Evolutionary conservation across 2,888 invertebrate genomes (phyloP), one percentile per base, ranked within the genome.

Genomic region (Limulus polyphemus): DNA sequence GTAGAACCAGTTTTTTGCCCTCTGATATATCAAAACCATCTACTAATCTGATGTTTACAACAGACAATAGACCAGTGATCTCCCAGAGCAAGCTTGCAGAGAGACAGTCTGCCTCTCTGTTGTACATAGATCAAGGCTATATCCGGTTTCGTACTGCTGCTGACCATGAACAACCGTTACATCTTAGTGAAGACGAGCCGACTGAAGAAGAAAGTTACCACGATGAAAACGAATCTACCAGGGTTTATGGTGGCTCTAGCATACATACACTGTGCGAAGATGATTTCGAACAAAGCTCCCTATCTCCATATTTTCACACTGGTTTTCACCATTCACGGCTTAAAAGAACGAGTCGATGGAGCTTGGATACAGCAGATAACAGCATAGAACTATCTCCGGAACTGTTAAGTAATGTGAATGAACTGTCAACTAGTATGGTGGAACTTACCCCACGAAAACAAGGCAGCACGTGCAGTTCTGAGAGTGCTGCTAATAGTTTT

Each of bases 71-170:
- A 32, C 32, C 32, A 32, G 2, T 32, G 32, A 32, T 4, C 32
- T 54, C 54, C 16, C 11, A 54, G 11, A 11, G 13, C 11, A 54
- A 11, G 11, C 2, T 11, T n/a, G 11, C 13, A 1, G 32, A 32
- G 2, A 32, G 54, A 11, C 11, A 32, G 4, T 72, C 74, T 58
- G 65, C 70, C n/a, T 78, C 89, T 69, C 90, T 91, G 88, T 78
- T 91, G 67, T 89, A 90, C n/a, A 87, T 89, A 65, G 91, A 92
- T 74, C 88, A 90, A 73, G 90, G 91, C 9, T 90, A 91, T 76
- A 86, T 91, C 13, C 80, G 92, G 69, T 90, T 91, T 78, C 82
- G 89, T 67, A 84, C 86, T 14, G 78, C 88, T 70, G 86, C 74
- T 47, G 77, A 78, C 67, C 73, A 73, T 46, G 75, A 74, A 62